Conservation (phyloP, 2,797 vertebrate species). For the Scolopax rusticola region DNA sequence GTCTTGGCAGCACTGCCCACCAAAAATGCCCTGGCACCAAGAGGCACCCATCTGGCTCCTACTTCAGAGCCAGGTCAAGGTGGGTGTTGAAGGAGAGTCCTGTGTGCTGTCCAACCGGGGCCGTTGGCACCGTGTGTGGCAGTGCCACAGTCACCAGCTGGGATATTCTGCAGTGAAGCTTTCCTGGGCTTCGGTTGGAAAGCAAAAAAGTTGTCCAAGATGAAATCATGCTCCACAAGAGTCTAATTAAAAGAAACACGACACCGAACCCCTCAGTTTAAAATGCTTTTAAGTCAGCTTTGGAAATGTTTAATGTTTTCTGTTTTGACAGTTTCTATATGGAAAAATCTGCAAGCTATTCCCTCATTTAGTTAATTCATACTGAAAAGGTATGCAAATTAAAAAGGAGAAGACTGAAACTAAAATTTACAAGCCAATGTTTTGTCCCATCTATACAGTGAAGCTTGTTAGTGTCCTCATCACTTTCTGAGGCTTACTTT, state of each 20-base stretch:
- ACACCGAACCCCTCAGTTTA: neutral
- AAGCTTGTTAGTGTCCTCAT: neutral
- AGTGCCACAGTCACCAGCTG: neutral
- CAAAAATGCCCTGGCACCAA: neutral
- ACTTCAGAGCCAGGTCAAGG: neutral
- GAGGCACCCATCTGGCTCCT: neutral
- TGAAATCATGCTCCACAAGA: neutral
- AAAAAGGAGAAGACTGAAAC: neutral
- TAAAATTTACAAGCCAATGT: fast-evolving
- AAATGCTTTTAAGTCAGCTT: neutral
- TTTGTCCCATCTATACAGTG: neutral
- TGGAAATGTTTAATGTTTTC: neutral
- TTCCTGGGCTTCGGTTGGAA: neutral
- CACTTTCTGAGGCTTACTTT: neutral
- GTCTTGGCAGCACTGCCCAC: neutral
- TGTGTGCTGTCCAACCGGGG: neutral
- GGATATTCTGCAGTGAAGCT: neutral
- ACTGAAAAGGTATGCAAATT: neutral
- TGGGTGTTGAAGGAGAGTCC: neutral
- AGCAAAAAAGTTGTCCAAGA: neutral
- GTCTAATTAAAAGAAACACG: neutral
- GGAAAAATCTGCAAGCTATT: neutral
- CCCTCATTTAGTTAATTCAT: neutral
- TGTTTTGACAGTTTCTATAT: neutral
- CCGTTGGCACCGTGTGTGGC: neutral